Evolutionary conservation across 2,113 vertebrate species (phyloP), one percentile per base, ranked within the genome.

Genomic region (Peromyscus maniculatus): DNA sequence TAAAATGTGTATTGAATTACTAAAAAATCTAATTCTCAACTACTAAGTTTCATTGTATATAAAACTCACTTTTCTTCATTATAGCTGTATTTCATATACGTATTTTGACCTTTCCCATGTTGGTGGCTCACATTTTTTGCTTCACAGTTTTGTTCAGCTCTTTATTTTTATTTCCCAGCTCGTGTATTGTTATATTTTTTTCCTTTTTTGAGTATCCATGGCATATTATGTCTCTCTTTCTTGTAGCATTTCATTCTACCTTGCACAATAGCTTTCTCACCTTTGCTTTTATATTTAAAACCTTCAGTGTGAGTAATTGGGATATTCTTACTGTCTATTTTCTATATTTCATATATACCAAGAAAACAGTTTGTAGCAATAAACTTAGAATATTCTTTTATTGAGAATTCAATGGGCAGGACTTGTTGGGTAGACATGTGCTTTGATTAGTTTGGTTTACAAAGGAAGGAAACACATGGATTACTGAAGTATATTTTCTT

Each of bases 1-100:
- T 64, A 87, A 67, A 91, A 89, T 87, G 49, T 69, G 95, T 93
- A 89, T n/a, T 95, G 75, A 92, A 93, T 97, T 95, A 87, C 79
- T 94, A 93, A 94, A n/a, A 15, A 39, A 75, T 91, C 66, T 74
- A 95, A 82, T 95, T 67, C 16, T 75, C 71, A 52, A 94, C 89
- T 79, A 89, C 49, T 49, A 26, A 71, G 43, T 92, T n/a, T 87
- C 17, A 3, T 9, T 75, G 33, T 69, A 59, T 79, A 1, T n/a
- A 93, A 96, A 66, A 16, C 19, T 90, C 67, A 72, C 16, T 69
- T 94, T 72, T 97, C 43, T 78, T 72, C 43, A 95, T 88, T 86
- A 80, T 89, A 39, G 4, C 28, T 89, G 17, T 55, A 94, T 71
- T 93, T 33, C 28, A 2, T 90, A 78, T 33, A 12, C 1, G n/a